These are phyloP conservation scores for Hycleus cichorii DNA, from an alignment of 1,140 invertebrate species.

Conservation along the genomic window DNA sequence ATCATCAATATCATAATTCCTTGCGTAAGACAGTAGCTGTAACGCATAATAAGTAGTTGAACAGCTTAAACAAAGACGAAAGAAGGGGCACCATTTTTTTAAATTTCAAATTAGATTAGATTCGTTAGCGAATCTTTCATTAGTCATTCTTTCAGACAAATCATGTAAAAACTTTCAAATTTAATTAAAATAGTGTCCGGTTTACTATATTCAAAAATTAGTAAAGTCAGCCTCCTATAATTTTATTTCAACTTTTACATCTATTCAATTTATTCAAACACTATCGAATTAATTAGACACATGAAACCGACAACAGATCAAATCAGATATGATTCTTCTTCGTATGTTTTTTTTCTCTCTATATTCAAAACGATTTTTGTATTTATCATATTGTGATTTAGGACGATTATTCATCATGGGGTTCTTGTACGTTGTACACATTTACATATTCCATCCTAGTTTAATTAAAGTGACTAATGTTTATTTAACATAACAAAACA, in stretches of 20 bases:
- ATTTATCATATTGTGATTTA: slow-evolving; percentile 30
- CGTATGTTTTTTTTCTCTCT: too few species aligned
- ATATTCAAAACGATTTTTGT: not conserved
- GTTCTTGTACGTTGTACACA: not conserved
- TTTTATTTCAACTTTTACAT: too few species aligned
- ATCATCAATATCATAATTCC: slow-evolving; percentile 36
- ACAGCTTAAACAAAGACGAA: not conserved
- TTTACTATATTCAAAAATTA: too few species aligned
- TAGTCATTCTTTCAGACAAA: slow-evolving; percentile 29
- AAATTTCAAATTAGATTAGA: too few species aligned
- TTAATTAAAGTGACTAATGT: slow-evolving; percentile 37
- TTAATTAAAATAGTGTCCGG: too few species aligned
- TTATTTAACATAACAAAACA: slow-evolving; percentile 37
- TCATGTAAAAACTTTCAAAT: slow-evolving; percentile 25
- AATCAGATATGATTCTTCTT: too few species aligned
- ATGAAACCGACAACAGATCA: too few species aligned
- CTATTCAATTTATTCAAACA: too few species aligned
- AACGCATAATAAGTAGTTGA: slow-evolving; percentile 21
- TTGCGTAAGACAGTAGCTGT: slow-evolving; percentile 33
- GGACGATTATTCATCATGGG: slow-evolving; percentile 12
- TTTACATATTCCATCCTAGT: slow-evolving; percentile 31
- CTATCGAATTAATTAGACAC: too few species aligned
- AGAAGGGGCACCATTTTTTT: not conserved
- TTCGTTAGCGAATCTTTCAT: slow-evolving; percentile 26
- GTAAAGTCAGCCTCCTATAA: too few species aligned